phyloP scores from a whole-genome alignment of 2,888 invertebrate species.

The Pterostichus madidus region DNA sequence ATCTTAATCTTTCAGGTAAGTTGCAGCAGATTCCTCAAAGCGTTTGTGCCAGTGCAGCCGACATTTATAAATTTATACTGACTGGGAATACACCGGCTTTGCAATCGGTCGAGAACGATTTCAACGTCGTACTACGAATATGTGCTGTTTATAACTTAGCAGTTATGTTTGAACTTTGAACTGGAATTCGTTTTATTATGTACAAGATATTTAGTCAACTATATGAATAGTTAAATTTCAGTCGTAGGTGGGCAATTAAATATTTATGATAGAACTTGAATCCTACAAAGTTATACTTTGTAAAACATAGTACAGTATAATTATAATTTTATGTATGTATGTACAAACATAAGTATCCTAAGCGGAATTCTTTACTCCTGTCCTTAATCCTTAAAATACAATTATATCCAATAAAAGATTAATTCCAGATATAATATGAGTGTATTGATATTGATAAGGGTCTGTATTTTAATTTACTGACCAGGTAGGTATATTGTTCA shows the following conservation, averaged over 20 bases:
- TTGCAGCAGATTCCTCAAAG: constrained; percentile 31
- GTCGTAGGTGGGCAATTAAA: neutral
- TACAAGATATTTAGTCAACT: neutral
- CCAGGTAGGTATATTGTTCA: neutral
- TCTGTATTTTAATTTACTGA: neutral
- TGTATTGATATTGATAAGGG: no score
- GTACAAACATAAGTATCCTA: no score
- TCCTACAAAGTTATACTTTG: neutral
- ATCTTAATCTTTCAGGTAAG: constrained; percentile 48
- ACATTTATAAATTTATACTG: constrained; percentile 25
- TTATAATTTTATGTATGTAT: no score
- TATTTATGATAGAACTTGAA: constrained; percentile 9
- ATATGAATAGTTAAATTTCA: constrained; percentile 10
- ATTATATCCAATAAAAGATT: no score
- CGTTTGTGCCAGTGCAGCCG: constrained; percentile 14
- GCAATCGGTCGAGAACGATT: constrained; percentile 2
- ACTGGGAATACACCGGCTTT: constrained; percentile 30
- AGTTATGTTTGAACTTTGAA: constrained; percentile 2
- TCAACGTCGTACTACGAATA: neutral
- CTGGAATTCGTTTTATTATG: neutral
- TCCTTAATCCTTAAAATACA: no score
- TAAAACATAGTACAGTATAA: neutral
- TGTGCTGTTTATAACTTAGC: neutral
- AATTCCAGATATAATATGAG: no score
- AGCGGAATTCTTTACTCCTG: no score